Percentiles rank a stretch among this genome's conserved stretches.
Evolutionary conservation across 2,888 invertebrate species (phyloP).

Genomic region (Lysandra bellargus): DNA sequence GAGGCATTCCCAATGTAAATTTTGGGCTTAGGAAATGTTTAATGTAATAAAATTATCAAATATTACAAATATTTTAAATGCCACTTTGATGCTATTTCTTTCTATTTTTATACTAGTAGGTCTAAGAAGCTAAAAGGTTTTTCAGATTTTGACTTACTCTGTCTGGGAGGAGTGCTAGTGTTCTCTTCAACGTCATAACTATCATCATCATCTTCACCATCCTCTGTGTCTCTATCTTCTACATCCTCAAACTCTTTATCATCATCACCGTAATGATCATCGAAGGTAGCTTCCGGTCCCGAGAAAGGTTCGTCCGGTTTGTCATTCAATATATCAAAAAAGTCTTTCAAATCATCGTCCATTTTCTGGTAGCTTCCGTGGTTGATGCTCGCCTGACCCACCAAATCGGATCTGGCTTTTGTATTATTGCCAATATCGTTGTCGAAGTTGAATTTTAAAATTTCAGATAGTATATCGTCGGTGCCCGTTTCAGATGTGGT

Average conservation of each 20-base stretch:
- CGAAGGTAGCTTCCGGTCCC: constrained; percentile 39
- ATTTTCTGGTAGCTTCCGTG: constrained; percentile 54
- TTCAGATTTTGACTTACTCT: constrained; percentile 50
- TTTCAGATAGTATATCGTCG: constrained; percentile 58
- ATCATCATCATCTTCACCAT: constrained; percentile 47
- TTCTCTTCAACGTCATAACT: constrained; percentile 42
- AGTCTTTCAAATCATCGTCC: constrained; percentile 64
- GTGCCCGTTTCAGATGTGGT: constrained; percentile 49
- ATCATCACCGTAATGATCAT: constrained; percentile 41
- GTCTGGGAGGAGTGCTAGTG: constrained; percentile 42
- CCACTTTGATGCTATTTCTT: constrained; percentile 35
- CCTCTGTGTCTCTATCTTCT: constrained; percentile 46
- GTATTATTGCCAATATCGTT: constrained; percentile 46
- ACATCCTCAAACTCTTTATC: constrained; percentile 44
- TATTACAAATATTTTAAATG: constrained; percentile 41
- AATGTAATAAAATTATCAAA: constrained; percentile 37
- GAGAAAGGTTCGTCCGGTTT: constrained; percentile 50
- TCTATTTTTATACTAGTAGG: constrained; percentile 66
- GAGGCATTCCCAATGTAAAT: neutral
- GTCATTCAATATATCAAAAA: constrained; percentile 56
- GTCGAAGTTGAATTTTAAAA: constrained; percentile 60
- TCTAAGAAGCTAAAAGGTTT: constrained; percentile 65
- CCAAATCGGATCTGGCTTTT: constrained; percentile 46
- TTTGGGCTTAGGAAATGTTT: neutral
- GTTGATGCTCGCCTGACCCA: constrained; percentile 54